These are phyloP conservation scores for Macrocentrus cingulum DNA, from an alignment of 1,140 invertebrate genomes.

Conservation along the genomic window DNA sequence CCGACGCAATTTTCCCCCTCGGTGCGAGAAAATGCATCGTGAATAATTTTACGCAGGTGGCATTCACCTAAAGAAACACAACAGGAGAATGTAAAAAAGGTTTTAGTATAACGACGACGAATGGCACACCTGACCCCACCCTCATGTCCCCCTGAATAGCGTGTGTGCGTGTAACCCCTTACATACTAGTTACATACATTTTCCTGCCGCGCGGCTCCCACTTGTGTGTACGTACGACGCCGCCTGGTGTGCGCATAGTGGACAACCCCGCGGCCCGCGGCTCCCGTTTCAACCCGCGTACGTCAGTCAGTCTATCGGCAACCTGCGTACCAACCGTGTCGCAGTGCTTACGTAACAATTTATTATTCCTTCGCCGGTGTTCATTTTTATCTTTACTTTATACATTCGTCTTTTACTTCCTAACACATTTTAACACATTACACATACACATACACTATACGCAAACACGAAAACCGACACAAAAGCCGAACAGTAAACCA, in stretches of 20 bases:
- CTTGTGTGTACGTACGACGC: not conserved
- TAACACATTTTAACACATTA: constrained; percentile 27
- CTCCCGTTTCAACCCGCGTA: too few species aligned
- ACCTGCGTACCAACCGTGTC: constrained; percentile 57
- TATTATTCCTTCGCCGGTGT: constrained; percentile 51
- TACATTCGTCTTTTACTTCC: constrained; percentile 29
- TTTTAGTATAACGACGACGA: not conserved
- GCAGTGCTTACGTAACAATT: constrained; percentile 53
- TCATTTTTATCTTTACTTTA: constrained; percentile 30
- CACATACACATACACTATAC: constrained; percentile 11
- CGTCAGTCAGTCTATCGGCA: constrained; percentile 55
- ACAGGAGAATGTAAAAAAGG: too few species aligned
- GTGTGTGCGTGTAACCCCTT: not conserved
- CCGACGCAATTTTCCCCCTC: not conserved
- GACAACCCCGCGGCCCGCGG: too few species aligned
- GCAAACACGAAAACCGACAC: not conserved
- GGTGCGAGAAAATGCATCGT: too few species aligned
- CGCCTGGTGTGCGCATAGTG: constrained; percentile 3
- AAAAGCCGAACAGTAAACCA: not conserved
- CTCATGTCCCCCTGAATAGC: not conserved
- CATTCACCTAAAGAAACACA: too few species aligned
- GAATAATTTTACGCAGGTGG: too few species aligned
- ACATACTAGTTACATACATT: not conserved
- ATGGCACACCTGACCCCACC: not conserved
- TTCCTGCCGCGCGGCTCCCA: not conserved